These are phyloP conservation scores for Neogale vison DNA, from an alignment of 2,113 vertebrate genomes.

Conservation along the genomic window DNA sequence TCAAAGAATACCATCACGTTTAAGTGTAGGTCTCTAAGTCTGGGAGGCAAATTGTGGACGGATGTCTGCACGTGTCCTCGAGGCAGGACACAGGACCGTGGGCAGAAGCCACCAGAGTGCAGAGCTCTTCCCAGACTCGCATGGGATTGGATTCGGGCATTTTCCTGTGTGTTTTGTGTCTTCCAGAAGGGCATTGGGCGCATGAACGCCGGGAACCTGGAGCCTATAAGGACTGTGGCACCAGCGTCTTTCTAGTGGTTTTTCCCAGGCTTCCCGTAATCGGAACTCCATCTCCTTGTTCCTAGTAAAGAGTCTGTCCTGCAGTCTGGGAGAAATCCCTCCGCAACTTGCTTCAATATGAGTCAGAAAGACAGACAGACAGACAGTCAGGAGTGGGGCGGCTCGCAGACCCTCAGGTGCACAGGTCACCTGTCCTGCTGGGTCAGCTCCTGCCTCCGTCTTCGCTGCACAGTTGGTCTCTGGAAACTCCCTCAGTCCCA, in stretches of 20 bases:
- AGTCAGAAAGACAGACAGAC: no score
- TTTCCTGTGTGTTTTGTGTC: background rate
- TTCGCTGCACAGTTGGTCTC: background rate
- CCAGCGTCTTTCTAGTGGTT: background rate
- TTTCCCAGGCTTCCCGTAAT: background rate
- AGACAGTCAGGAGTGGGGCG: background rate
- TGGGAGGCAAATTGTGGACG: background rate
- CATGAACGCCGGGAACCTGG: no score
- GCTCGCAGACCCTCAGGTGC: background rate
- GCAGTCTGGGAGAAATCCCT: background rate
- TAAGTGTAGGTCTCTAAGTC: background rate
- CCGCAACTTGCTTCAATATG: background rate
- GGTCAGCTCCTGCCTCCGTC: background rate
- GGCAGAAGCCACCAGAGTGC: no score
- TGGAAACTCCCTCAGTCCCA: background rate
- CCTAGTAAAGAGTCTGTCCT: background rate
- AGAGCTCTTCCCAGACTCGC: no score
- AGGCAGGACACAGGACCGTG: no score
- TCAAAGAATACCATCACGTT: background rate
- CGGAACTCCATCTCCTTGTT: background rate
- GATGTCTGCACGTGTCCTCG: background rate
- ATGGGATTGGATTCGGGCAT: no score
- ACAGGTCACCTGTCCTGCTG: background rate
- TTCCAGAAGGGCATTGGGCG: no score
- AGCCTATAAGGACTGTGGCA: background rate